Conservation (phyloP, 2,888 invertebrate genomes). For the Lamproptera curius region DNA sequence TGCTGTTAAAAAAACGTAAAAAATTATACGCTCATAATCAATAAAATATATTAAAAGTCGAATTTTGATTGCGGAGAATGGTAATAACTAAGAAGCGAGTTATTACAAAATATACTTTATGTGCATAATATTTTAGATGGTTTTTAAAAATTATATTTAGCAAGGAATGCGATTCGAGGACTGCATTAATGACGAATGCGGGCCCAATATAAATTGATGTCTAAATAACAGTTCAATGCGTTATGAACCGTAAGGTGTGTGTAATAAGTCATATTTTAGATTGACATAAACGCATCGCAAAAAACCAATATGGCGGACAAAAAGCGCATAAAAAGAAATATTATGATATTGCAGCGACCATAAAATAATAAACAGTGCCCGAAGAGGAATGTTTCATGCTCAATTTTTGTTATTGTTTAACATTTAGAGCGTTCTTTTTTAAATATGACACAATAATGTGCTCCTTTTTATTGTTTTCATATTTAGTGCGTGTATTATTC, state of each 20-base stretch:
- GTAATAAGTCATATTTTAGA: background rate
- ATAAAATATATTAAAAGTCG: too few relatives aligned
- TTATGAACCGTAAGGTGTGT: background rate
- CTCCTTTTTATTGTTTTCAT: too few relatives aligned
- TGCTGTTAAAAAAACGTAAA: too few relatives aligned
- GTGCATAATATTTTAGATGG: too few relatives aligned
- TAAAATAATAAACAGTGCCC: slow-evolving; percentile 11
- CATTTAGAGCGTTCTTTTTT: too few relatives aligned
- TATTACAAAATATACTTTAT: slow-evolving; percentile 8
- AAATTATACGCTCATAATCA: too few relatives aligned
- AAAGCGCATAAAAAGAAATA: slow-evolving; percentile 16
- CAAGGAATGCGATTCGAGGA: slow-evolving; percentile 11
- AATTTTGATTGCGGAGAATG: slow-evolving; percentile 8
- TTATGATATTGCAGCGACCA: slow-evolving; percentile 10
- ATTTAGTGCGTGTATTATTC: too few relatives aligned
- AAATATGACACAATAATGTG: too few relatives aligned
- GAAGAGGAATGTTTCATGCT: slow-evolving; percentile 4
- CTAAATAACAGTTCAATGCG: background rate
- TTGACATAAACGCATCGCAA: background rate
- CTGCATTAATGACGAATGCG: slow-evolving; percentile 16
- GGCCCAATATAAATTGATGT: slow-evolving; percentile 8
- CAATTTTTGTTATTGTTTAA: slow-evolving; percentile 10
- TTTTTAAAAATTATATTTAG: too few relatives aligned
- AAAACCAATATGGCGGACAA: slow-evolving; percentile 6
- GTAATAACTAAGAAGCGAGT: background rate